Evolutionary conservation across 1,140 invertebrate genomes (phyloP), one percentile per base, ranked within the genome.

Genomic region (Eubasilissa regina): DNA sequence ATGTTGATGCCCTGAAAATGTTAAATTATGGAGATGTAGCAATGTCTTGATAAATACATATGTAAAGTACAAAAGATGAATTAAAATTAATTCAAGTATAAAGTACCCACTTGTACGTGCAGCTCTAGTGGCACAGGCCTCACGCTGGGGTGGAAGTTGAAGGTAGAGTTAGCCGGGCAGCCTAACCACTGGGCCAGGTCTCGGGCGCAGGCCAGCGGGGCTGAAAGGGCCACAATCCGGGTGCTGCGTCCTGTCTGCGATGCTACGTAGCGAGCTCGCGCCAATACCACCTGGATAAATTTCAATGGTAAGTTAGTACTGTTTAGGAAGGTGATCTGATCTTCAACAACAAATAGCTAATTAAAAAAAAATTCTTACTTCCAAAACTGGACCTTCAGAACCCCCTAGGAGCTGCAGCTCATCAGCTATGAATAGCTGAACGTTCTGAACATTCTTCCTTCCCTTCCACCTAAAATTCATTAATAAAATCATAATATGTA

Each of bases 61-160:
- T n/a, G n/a, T n/a, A n/a, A n/a, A n/a, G n/a, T n/a, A n/a, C n/a
- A n/a, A n/a, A n/a, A n/a, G n/a, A n/a, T n/a, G n/a, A n/a, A n/a
- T n/a, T n/a, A n/a, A n/a, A n/a, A n/a, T n/a, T n/a, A n/a, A n/a
- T n/a, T n/a, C n/a, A n/a, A n/a, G n/a, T n/a, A n/a, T n/a, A n/a
- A 25, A 15, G 83, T 35, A 66, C 25, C 44, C 66, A 88, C 88
- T 87, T 97, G 95, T 62, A 99, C 97, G 84, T 99, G 97, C 25
- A 99, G 88, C 87, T 99, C 98, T 7, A 99, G 87, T 0, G 97
- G 97, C 43, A 99, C 90, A 9, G 98, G 98, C 17, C 98, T 90
- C 9, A 99, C 98, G 85, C 97, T 98, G 0, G 98, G 98, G 87
- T 99, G 97, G 87, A 99, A 99, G 90, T 99, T 99, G 87, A 99